Conservation (phyloP, 2,797 vertebrate species). For the Sternarchorhynchus goeldii region DNA sequence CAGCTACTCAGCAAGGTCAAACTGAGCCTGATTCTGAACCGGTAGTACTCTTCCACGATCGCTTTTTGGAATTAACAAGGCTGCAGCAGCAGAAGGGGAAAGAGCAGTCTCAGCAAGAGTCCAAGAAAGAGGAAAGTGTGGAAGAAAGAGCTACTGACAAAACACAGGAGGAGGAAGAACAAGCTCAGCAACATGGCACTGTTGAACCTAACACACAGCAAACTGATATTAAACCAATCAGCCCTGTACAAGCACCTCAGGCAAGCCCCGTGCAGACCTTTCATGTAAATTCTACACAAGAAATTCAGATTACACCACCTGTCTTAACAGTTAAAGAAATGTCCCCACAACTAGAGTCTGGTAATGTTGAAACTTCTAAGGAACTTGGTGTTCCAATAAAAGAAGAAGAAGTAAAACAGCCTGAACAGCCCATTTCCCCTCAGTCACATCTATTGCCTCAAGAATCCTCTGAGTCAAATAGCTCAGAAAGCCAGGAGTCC, state of each 20-base stretch:
- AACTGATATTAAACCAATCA: conserved; percentile 78
- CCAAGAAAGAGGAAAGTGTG: conserved; percentile 64
- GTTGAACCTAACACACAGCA: conserved; percentile 67
- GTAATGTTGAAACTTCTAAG: conserved; percentile 49
- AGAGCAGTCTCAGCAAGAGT: conserved; percentile 81
- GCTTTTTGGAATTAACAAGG: conserved; percentile 86
- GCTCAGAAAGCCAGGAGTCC: conserved; percentile 65
- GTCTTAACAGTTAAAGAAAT: conserved; percentile 51
- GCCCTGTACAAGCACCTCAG: conserved; percentile 51
- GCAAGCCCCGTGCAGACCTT: conserved; percentile 58
- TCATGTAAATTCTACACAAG: conserved; percentile 37
- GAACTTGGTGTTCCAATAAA: conserved; percentile 50
- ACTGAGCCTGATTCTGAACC: conserved; percentile 83
- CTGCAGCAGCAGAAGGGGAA: conserved; percentile 94
- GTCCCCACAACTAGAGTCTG: conserved; percentile 63
- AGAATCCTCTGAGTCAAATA: conserved; percentile 57
- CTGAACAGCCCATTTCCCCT: conserved; percentile 35
- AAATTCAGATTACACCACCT: conserved; percentile 20
- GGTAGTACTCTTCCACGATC: conserved; percentile 93
- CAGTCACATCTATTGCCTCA: conserved; percentile 56
- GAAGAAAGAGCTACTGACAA: conserved; percentile 70
- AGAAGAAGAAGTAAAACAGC: conserved; percentile 65
- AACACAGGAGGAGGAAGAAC: conserved; percentile 75
- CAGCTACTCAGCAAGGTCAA: conserved; percentile 77
- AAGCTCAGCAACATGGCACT: conserved; percentile 62